Conservation (phyloP, 2,797 vertebrate genomes). For the Notolepis coatsorum region DNA sequence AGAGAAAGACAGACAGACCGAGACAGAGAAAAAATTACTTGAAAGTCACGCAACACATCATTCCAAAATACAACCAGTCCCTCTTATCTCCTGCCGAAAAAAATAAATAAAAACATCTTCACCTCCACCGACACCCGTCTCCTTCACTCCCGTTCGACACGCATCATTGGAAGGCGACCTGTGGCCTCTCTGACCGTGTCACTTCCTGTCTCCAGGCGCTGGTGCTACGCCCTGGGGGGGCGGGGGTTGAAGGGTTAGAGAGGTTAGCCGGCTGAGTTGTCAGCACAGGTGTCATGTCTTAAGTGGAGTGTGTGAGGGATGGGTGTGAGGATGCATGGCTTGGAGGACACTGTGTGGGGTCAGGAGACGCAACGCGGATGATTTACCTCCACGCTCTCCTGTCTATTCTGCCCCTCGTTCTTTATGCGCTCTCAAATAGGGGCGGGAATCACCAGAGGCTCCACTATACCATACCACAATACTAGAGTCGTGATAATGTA, state of each 20-base stretch:
- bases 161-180: conserved; percentile 50
- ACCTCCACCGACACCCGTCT: conserved; percentile 52
- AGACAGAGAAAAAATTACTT: background rate
- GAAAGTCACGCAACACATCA: too few species aligned
- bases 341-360: conserved; percentile 38
- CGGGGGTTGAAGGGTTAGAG: conserved; percentile 26
- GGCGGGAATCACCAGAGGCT: too few species aligned
- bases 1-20: background rate
- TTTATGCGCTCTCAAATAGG: too few species aligned
- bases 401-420: too few species aligned
- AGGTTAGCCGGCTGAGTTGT: conserved; percentile 65
- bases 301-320: conserved; percentile 33
- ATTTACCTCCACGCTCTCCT: conserved; percentile 37
- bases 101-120: conserved; percentile 35
- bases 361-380: conserved; percentile 17
- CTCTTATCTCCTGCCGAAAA: too few species aligned
- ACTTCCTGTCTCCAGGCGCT: conserved; percentile 58
- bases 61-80: too few species aligned
- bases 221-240: conserved; percentile 23
- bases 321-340: conserved; percentile 12
- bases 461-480: too few species aligned
- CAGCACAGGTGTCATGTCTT: conserved; percentile 51
- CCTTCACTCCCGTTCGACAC: conserved; percentile 50
- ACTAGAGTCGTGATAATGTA: too few species aligned
- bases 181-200: conserved; percentile 40